Conservation (phyloP, 2,888 invertebrate species). For the Eupeodes luniger region DNA sequence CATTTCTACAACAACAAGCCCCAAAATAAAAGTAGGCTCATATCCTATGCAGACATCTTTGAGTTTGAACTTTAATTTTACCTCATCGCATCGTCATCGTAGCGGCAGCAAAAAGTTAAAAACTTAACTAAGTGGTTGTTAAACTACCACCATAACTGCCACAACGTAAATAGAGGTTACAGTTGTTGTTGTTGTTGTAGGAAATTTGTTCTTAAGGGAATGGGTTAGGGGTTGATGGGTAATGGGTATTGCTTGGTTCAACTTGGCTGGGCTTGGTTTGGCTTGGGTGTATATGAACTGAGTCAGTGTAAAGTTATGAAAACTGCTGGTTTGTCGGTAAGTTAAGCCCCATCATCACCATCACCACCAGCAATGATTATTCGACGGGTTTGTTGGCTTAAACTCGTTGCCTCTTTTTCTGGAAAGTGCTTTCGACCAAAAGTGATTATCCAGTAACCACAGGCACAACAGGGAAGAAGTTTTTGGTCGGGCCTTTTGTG, state of each 20-base stretch:
- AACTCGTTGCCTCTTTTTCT: slow-evolving; percentile 32
- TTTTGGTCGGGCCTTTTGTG: slow-evolving; percentile 40
- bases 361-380: slow-evolving; percentile 51
- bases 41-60: slow-evolving; percentile 66
- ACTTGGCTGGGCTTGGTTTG: neutral
- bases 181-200: neutral
- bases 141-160: slow-evolving; percentile 69
- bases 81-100: slow-evolving; percentile 1
- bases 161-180: slow-evolving; percentile 39
- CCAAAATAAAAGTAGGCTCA: slow-evolving; percentile 47
- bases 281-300: neutral
- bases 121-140: slow-evolving; percentile 73
- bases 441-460: slow-evolving; percentile 71
- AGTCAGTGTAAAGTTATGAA: slow-evolving; percentile 44
- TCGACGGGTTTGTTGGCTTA: slow-evolving; percentile 34
- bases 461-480: slow-evolving; percentile 46
- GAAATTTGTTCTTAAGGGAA: too few species aligned
- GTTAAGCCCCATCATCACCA: slow-evolving; percentile 66
- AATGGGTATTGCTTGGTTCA: too few species aligned
- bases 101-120: slow-evolving; percentile 51
- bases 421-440: slow-evolving; percentile 62
- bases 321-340: slow-evolving; percentile 68
- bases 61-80: slow-evolving; percentile 57
- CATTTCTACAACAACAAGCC: slow-evolving; percentile 10
- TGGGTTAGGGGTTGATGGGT: too few species aligned